A percentile compares a stretch with the other conserved stretches of the same genome.
Conservation (phyloP, 2,797 vertebrate species). For the Champsocephalus gunnari region DNA sequence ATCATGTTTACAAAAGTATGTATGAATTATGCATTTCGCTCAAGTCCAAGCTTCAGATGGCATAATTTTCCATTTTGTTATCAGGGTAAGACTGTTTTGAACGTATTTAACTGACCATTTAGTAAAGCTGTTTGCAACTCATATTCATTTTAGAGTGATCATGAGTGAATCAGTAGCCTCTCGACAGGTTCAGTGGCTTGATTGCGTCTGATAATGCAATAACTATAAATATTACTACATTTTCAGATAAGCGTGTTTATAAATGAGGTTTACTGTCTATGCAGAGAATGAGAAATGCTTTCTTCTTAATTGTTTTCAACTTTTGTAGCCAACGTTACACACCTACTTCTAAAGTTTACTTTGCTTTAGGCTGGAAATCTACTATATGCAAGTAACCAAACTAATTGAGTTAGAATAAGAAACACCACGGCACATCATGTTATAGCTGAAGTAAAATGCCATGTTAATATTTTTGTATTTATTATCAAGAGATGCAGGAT, state of each 20-base stretch:
- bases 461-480: slow-evolving; percentile 40
- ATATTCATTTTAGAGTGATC: slow-evolving; percentile 18
- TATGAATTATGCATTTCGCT: slow-evolving; percentile 20
- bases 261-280: slow-evolving; percentile 9
- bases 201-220: slow-evolving; percentile 18
- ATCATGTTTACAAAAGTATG: slow-evolving; percentile 60
- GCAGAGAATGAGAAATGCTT: background rate
- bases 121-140: slow-evolving; percentile 2
- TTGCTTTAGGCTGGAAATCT: background rate
- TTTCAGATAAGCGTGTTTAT: background rate
- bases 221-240: slow-evolving; percentile 14
- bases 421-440: background rate
- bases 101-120: slow-evolving; percentile 11
- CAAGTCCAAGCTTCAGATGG: slow-evolving; percentile 10
- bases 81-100: slow-evolving; percentile 11
- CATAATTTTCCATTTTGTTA: slow-evolving; percentile 17
- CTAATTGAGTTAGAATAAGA: slow-evolving; percentile 10
- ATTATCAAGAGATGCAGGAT: slow-evolving; percentile 24
- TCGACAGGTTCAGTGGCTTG: slow-evolving; percentile 24
- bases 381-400: background rate
- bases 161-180: slow-evolving; percentile 3
- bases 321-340: slow-evolving; percentile 22
- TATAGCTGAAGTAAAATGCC: slow-evolving; percentile 3
- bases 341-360: background rate
- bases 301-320: slow-evolving; percentile 19